phyloP scores from a whole-genome alignment of 2,113 vertebrate genomes.

The Mormyrus iriodes region DNA sequence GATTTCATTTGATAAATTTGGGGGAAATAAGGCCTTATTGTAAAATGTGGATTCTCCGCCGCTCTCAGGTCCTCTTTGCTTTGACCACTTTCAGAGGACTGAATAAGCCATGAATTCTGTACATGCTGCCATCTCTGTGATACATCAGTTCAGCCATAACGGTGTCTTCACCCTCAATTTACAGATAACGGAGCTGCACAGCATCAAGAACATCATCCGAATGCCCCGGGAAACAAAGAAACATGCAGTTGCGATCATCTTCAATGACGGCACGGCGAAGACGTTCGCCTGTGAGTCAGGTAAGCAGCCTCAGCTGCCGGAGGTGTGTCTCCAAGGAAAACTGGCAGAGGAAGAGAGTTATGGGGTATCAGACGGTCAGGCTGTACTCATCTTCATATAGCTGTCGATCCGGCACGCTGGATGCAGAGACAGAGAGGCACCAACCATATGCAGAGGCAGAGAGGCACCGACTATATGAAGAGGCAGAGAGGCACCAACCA shows the following conservation, averaged over 20 bases:
- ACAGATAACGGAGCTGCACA: slow-evolving; percentile 95
- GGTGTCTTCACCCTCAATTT: slow-evolving; percentile 57
- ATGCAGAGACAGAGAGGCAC: slow-evolving; percentile 25
- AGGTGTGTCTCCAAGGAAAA: slow-evolving; percentile 37
- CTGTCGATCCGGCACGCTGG: slow-evolving; percentile 30
- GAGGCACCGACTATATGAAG: slow-evolving; percentile 24
- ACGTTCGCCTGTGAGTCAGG: slow-evolving; percentile 98
- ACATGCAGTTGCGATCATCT: slow-evolving; percentile 96
- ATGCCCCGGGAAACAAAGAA: slow-evolving; percentile 97
- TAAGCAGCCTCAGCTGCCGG: slow-evolving; percentile 56
- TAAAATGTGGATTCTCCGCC: neutral
- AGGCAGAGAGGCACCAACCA: too few species aligned
- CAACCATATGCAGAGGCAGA: slow-evolving; percentile 9
- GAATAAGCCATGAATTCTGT: neutral
- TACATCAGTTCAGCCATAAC: slow-evolving; percentile 45
- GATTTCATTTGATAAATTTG: neutral
- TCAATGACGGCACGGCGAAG: slow-evolving; percentile 94
- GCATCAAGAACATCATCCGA: slow-evolving; percentile 95
- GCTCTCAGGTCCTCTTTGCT: neutral
- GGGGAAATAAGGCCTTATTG: neutral
- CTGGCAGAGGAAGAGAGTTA: neutral
- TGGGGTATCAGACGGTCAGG: slow-evolving; percentile 31
- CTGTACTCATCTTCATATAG: slow-evolving; percentile 26
- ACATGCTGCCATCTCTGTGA: neutral
- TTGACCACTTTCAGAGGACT: neutral